Evolutionary conservation across 64 coral and sea anemone species (phyloP).

Genomic region (Hydrozoanthus tunicans): DNA sequence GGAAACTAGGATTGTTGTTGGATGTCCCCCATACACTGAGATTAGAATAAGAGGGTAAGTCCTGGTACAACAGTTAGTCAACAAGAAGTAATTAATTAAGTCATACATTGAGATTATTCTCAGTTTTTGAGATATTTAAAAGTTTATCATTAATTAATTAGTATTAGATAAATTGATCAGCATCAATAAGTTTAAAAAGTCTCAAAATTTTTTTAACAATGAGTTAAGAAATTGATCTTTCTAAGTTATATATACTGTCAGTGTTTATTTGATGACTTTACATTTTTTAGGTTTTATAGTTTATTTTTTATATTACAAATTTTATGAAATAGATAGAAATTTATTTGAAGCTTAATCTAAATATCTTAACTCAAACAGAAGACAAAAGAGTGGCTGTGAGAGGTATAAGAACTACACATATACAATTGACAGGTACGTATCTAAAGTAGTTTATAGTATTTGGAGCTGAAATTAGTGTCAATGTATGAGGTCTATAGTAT

Average conservation of each 20-base stretch:
- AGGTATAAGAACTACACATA: conserved; percentile 67
- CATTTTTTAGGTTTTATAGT: background rate
- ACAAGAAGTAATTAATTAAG: no score
- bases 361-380: background rate
- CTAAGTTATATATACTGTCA: no score
- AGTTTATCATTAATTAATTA: no score
- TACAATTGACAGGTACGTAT: conserved; percentile 61
- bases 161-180: no score
- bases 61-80: background rate
- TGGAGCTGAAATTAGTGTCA: background rate
- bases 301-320: background rate
- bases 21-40: conserved; percentile 35
- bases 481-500: background rate
- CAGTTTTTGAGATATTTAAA: no score
- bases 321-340: background rate
- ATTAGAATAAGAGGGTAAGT: conserved; percentile 45
- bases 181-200: no score
- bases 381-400: conserved; percentile 35
- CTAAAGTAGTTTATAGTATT: background rate
- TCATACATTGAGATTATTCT: no score
- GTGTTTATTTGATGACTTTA: no score
- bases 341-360: background rate
- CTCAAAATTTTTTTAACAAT: no score
- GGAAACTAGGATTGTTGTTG: conserved; percentile 37
- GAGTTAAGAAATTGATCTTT: no score